phyloP scores from a whole-genome alignment of 2,113 vertebrate genomes.

The Chaetorhynchus papuensis region DNA sequence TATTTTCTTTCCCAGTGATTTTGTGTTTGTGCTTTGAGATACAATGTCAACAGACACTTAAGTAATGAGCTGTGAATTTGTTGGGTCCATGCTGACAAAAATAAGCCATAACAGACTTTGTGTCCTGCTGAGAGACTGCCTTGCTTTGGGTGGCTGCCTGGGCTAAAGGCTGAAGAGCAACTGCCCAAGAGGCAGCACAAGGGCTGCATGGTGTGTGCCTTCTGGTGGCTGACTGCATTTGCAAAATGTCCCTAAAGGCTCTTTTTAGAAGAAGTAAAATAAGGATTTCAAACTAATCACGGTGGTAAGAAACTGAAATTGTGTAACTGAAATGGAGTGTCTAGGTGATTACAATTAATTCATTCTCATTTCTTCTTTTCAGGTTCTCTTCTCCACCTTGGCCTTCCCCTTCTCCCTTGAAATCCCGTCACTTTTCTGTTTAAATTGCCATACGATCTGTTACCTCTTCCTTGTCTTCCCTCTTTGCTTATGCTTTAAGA shows the following conservation, averaged over 20 bases:
- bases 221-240: neutral
- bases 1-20: neutral
- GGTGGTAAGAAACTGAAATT: neutral
- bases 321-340: neutral
- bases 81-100: neutral
- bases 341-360: slow-evolving; percentile 30
- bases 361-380: slow-evolving; percentile 59
- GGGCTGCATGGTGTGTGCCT: neutral
- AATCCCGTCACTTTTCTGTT: slow-evolving; percentile 14
- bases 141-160: neutral
- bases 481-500: slow-evolving; percentile 25
- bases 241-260: neutral
- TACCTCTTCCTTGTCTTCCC: neutral
- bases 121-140: neutral
- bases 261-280: neutral
- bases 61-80: neutral
- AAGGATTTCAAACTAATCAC: neutral
- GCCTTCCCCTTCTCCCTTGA: slow-evolving; percentile 31
- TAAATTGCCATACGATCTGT: neutral
- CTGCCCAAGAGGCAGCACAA: neutral
- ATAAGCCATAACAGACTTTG: neutral
- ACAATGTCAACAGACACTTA: neutral
- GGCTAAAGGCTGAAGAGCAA: neutral
- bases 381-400: slow-evolving; percentile 55
- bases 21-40: neutral